Evolutionary conservation across 2,113 vertebrate genomes (phyloP).

Genomic region (Candoia aspera): DNA sequence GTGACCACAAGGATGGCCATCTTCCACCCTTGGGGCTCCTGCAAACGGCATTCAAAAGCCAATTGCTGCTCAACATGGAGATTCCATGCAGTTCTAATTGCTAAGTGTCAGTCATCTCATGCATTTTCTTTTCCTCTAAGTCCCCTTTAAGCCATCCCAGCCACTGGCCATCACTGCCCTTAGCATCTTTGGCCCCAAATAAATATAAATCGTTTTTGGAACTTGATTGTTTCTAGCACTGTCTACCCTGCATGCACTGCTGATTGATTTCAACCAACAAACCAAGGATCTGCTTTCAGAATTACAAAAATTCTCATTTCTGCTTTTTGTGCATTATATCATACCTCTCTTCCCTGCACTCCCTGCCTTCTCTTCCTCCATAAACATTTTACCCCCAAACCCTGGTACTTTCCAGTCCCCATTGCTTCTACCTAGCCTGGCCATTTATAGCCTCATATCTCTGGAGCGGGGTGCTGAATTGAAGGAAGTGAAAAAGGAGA

Average conservation of each 20-base stretch:
- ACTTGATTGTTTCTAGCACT: background rate
- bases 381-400: background rate
- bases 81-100: background rate
- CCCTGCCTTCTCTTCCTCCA: background rate
- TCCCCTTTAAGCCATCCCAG: background rate
- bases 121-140: background rate
- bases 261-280: background rate
- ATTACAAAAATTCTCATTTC: background rate
- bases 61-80: background rate
- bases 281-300: background rate
- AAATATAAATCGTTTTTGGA: background rate
- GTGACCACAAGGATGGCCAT: background rate
- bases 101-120: background rate
- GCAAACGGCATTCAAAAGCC: background rate
- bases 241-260: background rate
- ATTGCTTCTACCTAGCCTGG: background rate
- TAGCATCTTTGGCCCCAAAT: background rate
- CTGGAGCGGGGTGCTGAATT: background rate
- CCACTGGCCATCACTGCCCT: background rate
- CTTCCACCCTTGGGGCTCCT: background rate
- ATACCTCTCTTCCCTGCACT: background rate
- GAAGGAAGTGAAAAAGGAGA: background rate
- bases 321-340: background rate
- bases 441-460: background rate
- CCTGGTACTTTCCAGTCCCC: background rate